Conservation (phyloP, 2,888 invertebrate species). For the Eristalis arbustorum region DNA sequence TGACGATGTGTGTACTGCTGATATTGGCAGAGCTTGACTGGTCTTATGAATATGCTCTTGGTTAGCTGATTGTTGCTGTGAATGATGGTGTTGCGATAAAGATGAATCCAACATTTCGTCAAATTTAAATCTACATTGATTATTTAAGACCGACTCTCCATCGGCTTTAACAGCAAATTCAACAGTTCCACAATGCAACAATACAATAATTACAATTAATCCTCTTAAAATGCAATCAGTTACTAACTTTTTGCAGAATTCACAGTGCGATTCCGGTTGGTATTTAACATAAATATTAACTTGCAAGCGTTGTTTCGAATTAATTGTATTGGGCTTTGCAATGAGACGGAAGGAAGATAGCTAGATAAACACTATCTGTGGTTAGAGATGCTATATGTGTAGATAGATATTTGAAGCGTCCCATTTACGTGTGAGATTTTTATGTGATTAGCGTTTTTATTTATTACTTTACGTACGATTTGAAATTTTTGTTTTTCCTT, state of each 20-base stretch:
- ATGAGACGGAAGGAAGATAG: too few relatives aligned
- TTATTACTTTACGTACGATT: too few relatives aligned
- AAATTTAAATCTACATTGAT: slow-evolving; percentile 66
- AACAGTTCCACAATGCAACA: too few relatives aligned
- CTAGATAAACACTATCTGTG: neutral
- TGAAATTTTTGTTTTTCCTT: too few relatives aligned
- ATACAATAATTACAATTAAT: neutral
- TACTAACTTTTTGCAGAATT: too few relatives aligned
- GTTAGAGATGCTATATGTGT: slow-evolving; percentile 14
- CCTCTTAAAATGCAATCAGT: neutral
- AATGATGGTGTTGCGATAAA: slow-evolving; percentile 47
- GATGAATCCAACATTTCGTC: slow-evolving; percentile 63
- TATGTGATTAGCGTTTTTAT: too few relatives aligned
- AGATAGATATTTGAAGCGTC: neutral
- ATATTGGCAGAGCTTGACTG: slow-evolving; percentile 25
- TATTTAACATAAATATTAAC: too few relatives aligned
- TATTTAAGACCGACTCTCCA: neutral
- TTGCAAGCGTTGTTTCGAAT: too few relatives aligned
- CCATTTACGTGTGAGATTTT: too few relatives aligned
- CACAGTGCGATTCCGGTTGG: too few relatives aligned
- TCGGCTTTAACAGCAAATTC: neutral
- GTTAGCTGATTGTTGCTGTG: slow-evolving; percentile 36
- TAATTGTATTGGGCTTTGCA: too few relatives aligned
- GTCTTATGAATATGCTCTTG: slow-evolving; percentile 41
- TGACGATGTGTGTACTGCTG: neutral